Base-by-base conservation (phyloP, 1,140 invertebrate species). In the Drosophila tsacasi region DNA sequence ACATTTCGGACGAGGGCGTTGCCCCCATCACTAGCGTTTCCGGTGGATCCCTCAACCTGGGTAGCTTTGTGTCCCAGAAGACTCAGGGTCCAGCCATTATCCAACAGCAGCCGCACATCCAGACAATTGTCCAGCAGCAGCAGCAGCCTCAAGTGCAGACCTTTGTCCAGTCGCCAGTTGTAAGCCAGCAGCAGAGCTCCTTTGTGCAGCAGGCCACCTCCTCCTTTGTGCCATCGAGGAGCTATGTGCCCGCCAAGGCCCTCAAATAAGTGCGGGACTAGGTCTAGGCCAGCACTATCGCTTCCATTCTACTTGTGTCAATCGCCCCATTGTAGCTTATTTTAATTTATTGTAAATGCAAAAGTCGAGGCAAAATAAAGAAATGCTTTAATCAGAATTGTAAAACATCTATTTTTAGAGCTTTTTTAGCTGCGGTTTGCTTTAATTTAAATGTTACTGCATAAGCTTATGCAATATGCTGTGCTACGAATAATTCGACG, bases 1-100 rank as follows among this genome's bases (percentile, higher is more conserved):
- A 91, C 61, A 89, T 93, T 13, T 92, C 92, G 21, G 92, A 93
- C 47, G 92, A 93, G 64, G 92, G 92, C 25, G 67, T 93, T 9
- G 91, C 92, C 13, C 92, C 92, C 15, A 76, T 93, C 27, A 82
- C 79, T n/a, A 92, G 79, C n/a, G 89, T 91, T 27, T 77, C 79
- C 9, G 81, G 79, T 21, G 84, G 85, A 40, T 71, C 83, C 9
- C 69, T 91, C 23, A 91, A 91, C 40, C 39, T 91, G 39, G 73
- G 67, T 55, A 72, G 68, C 62, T 82, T 91, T 61, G 71, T 57
- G 37, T 71, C 78, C 5, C 81, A 85, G 40, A 75, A 81, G 40
- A 49, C 73, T 5, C 79, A 83, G 37, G 27, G 30, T 0, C 58
- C 71, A 19, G 39, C 46, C 55, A 15, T 55, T 17, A 37, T 73